Conservation (phyloP, 1,140 invertebrate genomes). For the Brachionus koreanus region DNA sequence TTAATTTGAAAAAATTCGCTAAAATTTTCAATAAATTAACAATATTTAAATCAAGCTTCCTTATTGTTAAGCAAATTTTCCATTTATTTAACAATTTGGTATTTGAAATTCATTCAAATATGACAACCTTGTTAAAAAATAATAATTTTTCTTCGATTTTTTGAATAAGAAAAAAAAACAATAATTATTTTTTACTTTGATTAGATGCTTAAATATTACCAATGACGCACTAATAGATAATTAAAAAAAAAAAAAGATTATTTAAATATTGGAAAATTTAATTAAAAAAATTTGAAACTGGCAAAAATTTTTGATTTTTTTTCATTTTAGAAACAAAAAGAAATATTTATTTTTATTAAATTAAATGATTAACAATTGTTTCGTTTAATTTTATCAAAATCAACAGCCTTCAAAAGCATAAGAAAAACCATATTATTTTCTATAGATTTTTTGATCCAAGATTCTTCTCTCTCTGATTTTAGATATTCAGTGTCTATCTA, state of each 20-base stretch:
- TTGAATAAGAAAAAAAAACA: too few relatives aligned
- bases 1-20: too few relatives aligned
- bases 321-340: neutral
- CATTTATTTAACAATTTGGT: too few relatives aligned
- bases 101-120: too few relatives aligned
- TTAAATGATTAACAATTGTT: neutral
- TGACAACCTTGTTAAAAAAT: too few relatives aligned
- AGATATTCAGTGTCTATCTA: neutral
- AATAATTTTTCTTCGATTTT: too few relatives aligned
- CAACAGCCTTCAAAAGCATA: neutral
- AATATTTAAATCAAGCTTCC: too few relatives aligned
- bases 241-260: neutral
- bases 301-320: neutral
- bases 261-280: neutral
- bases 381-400: neutral
- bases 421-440: neutral
- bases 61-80: too few relatives aligned
- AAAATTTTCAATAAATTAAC: too few relatives aligned
- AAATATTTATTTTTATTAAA: neutral
- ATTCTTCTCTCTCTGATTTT: neutral
- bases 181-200: too few relatives aligned
- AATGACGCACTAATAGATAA: neutral
- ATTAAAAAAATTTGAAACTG: neutral
- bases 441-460: neutral
- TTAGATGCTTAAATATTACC: neutral